A percentile compares a stretch with the other conserved stretches of the same genome.
Evolutionary conservation across 1,140 invertebrate genomes (phyloP).

Genomic region (Bicyclus anynana): DNA sequence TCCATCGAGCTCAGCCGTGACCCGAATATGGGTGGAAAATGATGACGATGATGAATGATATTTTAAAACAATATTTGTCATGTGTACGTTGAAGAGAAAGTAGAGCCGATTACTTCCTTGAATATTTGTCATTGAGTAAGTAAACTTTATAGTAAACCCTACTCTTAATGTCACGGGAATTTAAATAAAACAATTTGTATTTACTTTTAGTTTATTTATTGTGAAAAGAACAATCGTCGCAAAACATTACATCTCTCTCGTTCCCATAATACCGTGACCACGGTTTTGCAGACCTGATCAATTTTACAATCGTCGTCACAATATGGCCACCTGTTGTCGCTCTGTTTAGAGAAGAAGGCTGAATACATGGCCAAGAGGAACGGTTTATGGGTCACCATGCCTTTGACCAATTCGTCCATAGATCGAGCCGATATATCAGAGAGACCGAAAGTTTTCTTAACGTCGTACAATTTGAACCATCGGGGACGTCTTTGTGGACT

Average conservation of each 20-base stretch:
- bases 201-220: background rate
- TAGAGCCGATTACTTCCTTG: too few species aligned
- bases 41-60: too few species aligned
- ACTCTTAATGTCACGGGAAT: too few species aligned
- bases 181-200: too few species aligned
- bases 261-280: conserved; percentile 78
- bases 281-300: conserved; percentile 78
- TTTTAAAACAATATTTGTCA: too few species aligned
- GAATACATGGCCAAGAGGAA: conserved; percentile 65
- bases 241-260: conserved; percentile 77
- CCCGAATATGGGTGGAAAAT: too few species aligned
- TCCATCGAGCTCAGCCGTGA: too few species aligned
- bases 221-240: conserved; percentile 29
- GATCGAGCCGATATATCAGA: conserved; percentile 66
- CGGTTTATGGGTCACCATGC: conserved; percentile 69
- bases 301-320: conserved; percentile 80
- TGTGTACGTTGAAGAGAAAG: too few species aligned
- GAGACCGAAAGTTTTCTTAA: conserved; percentile 81
- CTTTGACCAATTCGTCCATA: conserved; percentile 70
- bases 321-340: conserved; percentile 60
- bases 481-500: conserved; percentile 72
- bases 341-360: conserved; percentile 77
- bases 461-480: conserved; percentile 84
- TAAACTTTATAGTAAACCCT: too few species aligned
- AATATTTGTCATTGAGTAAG: too few species aligned